Percentiles rank a stretch among this genome's conserved stretches.
Conservation (phyloP, 2,888 invertebrate genomes). For the Geotrupes spiniger region DNA sequence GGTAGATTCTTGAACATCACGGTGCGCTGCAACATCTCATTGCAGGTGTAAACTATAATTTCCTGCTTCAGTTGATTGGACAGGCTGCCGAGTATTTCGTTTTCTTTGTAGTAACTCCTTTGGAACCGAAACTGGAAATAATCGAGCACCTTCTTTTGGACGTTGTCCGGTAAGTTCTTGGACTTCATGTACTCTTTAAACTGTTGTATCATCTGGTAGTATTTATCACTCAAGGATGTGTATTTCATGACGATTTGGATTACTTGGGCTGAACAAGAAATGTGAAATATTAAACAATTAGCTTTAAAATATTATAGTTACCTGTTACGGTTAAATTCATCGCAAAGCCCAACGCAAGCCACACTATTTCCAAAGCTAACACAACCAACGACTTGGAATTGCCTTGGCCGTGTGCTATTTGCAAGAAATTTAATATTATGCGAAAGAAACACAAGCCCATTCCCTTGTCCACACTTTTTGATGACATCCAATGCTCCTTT, state of each 20-base stretch:
- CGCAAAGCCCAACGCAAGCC: neutral
- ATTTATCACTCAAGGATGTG: slow-evolving; percentile 34
- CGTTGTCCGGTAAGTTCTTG: slow-evolving; percentile 46
- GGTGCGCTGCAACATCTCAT: slow-evolving; percentile 40
- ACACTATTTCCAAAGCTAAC: slow-evolving; percentile 1
- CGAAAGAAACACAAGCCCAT: slow-evolving; percentile 4
- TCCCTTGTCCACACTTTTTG: slow-evolving; percentile 1
- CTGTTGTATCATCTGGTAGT: slow-evolving; percentile 42
- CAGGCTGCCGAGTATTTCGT: slow-evolving; percentile 44
- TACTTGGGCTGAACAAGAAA: slow-evolving; percentile 27
- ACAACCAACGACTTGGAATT: neutral
- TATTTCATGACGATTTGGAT: slow-evolving; percentile 35
- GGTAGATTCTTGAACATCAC: slow-evolving; percentile 46
- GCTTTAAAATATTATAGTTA: neutral
- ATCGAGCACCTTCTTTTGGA: slow-evolving; percentile 42
- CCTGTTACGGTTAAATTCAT: slow-evolving; percentile 3
- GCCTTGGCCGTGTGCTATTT: slow-evolving; percentile 7
- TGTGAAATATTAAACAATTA: too few relatives aligned
- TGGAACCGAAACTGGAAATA: slow-evolving; percentile 49
- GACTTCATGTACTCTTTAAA: slow-evolving; percentile 49
- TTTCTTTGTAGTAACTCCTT: slow-evolving; percentile 46
- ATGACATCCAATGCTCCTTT: slow-evolving; percentile 10
- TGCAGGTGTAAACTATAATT: slow-evolving; percentile 44
- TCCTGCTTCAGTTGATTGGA: slow-evolving; percentile 48
- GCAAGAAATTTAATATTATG: slow-evolving; percentile 3